phyloP scores from a whole-genome alignment of 2,888 invertebrate species.

The Leptinotarsa tumamoca region DNA sequence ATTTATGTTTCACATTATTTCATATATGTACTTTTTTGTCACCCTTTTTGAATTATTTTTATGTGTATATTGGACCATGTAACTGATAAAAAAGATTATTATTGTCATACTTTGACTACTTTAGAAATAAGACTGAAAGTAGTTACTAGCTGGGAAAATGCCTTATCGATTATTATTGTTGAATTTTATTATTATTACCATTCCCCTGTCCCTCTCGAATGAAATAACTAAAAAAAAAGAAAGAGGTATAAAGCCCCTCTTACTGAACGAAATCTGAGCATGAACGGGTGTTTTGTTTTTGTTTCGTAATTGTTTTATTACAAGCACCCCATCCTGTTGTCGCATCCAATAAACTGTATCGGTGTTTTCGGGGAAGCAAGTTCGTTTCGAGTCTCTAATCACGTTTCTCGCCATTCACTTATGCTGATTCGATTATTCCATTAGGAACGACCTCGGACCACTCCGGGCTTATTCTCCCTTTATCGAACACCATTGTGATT shows the following conservation, averaged over 20 bases:
- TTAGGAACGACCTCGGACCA: slow-evolving; percentile 21
- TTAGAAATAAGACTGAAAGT: too few relatives aligned
- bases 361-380: slow-evolving; percentile 20
- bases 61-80: too few relatives aligned
- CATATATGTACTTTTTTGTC: too few relatives aligned
- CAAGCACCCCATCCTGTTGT: slow-evolving; percentile 23
- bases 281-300: slow-evolving; percentile 11
- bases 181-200: too few relatives aligned
- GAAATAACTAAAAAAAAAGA: too few relatives aligned
- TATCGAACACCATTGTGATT: slow-evolving; percentile 19
- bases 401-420: slow-evolving; percentile 34
- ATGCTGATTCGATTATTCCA: slow-evolving; percentile 31
- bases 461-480: background rate
- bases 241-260: background rate
- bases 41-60: too few relatives aligned
- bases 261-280: slow-evolving; percentile 14
- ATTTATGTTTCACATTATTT: too few relatives aligned
- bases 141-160: too few relatives aligned
- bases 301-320: slow-evolving; percentile 15
- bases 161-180: too few relatives aligned
- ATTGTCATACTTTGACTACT: too few relatives aligned
- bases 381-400: slow-evolving; percentile 30
- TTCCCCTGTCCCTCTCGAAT: too few relatives aligned
- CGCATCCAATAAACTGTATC: slow-evolving; percentile 26
- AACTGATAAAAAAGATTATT: too few relatives aligned